Evolutionary conservation across 2,888 invertebrate genomes (phyloP), one percentile per base, ranked within the genome.

Genomic region (Cremastinae sp.): DNA sequence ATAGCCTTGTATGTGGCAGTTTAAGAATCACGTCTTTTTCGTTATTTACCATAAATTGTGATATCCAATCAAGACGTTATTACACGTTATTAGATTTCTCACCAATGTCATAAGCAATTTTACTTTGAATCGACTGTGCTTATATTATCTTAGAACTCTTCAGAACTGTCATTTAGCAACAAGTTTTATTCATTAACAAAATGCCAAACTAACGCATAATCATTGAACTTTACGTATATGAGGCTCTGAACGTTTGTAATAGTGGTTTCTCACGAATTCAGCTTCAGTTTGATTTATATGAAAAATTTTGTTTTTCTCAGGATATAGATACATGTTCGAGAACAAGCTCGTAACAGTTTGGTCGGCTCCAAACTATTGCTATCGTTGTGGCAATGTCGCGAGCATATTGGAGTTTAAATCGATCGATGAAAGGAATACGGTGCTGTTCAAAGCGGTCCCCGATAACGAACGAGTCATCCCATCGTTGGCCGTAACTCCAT

Each of bases 321-420:
- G 97, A 78, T 97, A 95, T 91, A 98, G 98, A 91, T 99, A 98
- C 90, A 98, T 99, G 97, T 99, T 99, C 90, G 95, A 98, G 87
- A 96, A 98, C 84, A 96, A 96, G 89, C 91, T 99, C 83, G 98
- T 99, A 39, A 99, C 99, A 0, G 97, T 99, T 1, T 99, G 99
- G 98, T 98, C 99, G 12, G 99, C 99, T 3, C 99, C 99, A 2
- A 99, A 99, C 91, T 99, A 99, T 90, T 99, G 99, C 91, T 99
- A 99, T 90, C 94, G 99, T 22, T 99, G 99, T 89, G 99, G 99
- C 55, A 99, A 99, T 90, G 95, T 98, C 68, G 99, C 99, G 2
- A 97, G 99, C 61, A 98, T 99, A 85, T 91, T 99, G 87, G 95
- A 96, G 89, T 97, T 99, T 89, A 93, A 93, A 75, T 93, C 94